These are phyloP conservation scores for Raja brachyura DNA, from an alignment of 2,113 vertebrate genomes.

Conservation along the genomic window DNA sequence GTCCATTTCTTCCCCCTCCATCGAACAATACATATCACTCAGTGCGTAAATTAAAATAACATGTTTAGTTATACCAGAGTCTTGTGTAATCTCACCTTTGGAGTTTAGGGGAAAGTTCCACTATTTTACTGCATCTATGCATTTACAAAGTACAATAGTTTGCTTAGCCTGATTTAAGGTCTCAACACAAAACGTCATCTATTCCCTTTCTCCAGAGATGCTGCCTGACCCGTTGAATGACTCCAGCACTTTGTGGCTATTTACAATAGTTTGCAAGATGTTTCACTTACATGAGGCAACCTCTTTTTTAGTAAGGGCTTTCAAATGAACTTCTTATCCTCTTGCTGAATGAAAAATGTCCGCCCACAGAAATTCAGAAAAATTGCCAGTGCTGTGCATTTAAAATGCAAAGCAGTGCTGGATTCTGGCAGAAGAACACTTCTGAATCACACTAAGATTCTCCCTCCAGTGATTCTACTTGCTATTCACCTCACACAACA, in stretches of 20 bases:
- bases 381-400: background rate
- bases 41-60: background rate
- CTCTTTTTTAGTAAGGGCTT: background rate
- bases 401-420: background rate
- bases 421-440: background rate
- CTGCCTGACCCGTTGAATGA: no score
- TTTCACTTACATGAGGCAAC: background rate
- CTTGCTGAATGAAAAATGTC: background rate
- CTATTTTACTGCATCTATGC: background rate
- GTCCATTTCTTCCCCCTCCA: no score
- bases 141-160: background rate
- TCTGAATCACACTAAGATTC: background rate
- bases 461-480: conserved; percentile 16
- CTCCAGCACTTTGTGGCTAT: no score
- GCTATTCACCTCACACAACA: conserved; percentile 35
- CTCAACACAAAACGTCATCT: no score
- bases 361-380: background rate
- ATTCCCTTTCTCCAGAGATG: no score
- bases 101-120: background rate
- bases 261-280: background rate
- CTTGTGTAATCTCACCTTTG: background rate
- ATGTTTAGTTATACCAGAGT: background rate
- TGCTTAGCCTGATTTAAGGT: no score
- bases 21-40: no score
- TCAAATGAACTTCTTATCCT: background rate